Percentiles rank a stretch among this genome's conserved stretches.
phyloP scores from a whole-genome alignment of 1,140 invertebrate genomes.

The Sarcophaga bullata region DNA sequence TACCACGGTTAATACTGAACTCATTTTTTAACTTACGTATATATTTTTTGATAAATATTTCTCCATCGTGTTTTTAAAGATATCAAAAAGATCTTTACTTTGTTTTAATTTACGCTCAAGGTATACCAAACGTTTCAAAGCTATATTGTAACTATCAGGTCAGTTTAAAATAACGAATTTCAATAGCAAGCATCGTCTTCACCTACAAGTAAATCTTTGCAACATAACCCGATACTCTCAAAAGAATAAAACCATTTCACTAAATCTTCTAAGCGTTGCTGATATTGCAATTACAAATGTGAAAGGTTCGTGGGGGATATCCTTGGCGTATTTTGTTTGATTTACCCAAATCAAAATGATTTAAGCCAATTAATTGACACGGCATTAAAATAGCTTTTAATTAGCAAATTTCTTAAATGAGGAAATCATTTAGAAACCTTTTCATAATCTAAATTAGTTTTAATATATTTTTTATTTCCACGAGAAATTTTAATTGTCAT shows the following conservation, averaged over 20 bases:
- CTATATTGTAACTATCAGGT: slow-evolving; percentile 45
- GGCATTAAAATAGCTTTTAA: not conserved
- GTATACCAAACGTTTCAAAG: slow-evolving; percentile 11
- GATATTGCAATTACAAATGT: not conserved
- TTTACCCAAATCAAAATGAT: slow-evolving; percentile 28
- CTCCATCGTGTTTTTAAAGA: not conserved
- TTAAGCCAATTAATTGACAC: slow-evolving; percentile 29
- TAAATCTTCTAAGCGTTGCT: not conserved
- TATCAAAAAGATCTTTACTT: not conserved
- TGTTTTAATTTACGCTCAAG: slow-evolving; percentile 25
- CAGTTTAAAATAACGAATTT: slow-evolving; percentile 5
- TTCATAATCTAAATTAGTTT: not conserved
- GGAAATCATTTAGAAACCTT: not conserved
- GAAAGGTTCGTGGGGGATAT: not conserved
- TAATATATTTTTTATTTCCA: not conserved
- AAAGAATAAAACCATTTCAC: slow-evolving; percentile 1
- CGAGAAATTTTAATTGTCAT: not conserved
- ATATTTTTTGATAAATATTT: not conserved
- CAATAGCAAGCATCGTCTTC: slow-evolving; percentile 37
- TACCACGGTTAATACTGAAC: not conserved
- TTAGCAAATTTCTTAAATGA: not conserved
- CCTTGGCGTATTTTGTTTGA: not conserved
- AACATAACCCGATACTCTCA: slow-evolving; percentile 7
- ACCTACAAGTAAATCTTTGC: not conserved
- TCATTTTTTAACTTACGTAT: not conserved